A percentile compares a stretch with the other conserved stretches of the same genome.
Evolutionary conservation across 2,113 vertebrate species (phyloP).

Genomic region (Athene cunicularia): DNA sequence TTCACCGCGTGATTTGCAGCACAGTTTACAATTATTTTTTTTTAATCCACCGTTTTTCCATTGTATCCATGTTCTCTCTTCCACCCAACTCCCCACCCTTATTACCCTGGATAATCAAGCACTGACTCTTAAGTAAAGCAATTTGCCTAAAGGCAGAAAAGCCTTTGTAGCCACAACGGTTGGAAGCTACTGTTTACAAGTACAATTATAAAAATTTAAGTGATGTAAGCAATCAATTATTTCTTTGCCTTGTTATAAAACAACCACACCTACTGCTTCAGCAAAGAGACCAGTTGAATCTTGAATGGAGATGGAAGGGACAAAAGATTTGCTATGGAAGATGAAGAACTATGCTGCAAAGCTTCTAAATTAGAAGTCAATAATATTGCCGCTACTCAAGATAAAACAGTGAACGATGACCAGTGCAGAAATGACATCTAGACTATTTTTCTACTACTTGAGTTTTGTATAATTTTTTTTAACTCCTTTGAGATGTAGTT

Average conservation of each 20-base stretch:
- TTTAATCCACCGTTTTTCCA: neutral
- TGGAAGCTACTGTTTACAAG: slow-evolving; percentile 6
- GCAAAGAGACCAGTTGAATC: slow-evolving; percentile 42
- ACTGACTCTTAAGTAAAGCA: neutral
- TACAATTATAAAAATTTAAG: slow-evolving; percentile 46
- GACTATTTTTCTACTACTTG: too few relatives aligned
- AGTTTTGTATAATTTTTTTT: neutral
- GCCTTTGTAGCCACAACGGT: neutral
- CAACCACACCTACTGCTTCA: slow-evolving; percentile 35
- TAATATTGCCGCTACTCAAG: neutral
- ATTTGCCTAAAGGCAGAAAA: slow-evolving; percentile 19
- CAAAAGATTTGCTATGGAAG: neutral
- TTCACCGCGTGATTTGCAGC: neutral
- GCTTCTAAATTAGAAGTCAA: neutral
- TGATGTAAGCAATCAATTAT: slow-evolving; percentile 60
- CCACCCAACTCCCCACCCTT: neutral
- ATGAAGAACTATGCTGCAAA: neutral
- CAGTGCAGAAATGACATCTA: neutral
- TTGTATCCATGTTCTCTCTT: neutral
- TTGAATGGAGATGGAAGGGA: neutral
- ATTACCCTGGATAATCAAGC: neutral
- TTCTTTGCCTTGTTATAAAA: slow-evolving; percentile 21
- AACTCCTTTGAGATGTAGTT: neutral
- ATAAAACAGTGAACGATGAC: neutral
- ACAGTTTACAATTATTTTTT: neutral